Conservation (phyloP, 1,140 invertebrate species). For the Ptiloglossa arizonensis region DNA sequence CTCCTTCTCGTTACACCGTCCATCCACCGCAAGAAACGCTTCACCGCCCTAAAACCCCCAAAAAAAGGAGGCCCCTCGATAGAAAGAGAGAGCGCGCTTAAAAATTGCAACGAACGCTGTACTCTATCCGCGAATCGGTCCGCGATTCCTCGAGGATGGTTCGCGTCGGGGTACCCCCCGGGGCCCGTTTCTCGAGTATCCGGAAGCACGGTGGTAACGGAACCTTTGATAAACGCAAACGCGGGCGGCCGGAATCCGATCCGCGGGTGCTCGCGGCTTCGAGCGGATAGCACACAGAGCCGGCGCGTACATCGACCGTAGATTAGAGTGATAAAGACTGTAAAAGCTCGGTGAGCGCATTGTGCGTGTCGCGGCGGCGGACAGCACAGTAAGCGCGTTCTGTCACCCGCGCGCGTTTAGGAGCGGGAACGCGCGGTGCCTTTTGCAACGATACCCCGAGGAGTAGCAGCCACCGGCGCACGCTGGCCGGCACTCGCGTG, state of each 20-base stretch:
- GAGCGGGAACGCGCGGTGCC: constrained; percentile 62
- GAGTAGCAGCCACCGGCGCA: constrained; percentile 37
- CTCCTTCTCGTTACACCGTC: too few relatives aligned
- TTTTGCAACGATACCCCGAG: constrained; percentile 64
- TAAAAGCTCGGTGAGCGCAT: constrained; percentile 48
- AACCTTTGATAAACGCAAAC: constrained; percentile 70
- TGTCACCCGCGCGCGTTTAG: constrained; percentile 67
- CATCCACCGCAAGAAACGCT: too few relatives aligned
- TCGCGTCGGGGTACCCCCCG: too few relatives aligned
- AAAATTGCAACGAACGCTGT: too few relatives aligned
- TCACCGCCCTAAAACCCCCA: too few relatives aligned
- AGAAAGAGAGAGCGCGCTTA: too few relatives aligned
- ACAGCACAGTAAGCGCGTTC: constrained; percentile 71
- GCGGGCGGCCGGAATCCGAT: not conserved
- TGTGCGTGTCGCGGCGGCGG: constrained; percentile 60
- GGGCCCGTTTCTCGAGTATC: constrained; percentile 20
- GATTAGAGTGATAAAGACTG: constrained; percentile 70
- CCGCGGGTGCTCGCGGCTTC: not conserved
- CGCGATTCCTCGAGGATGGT: too few relatives aligned
- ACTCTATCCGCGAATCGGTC: too few relatives aligned
- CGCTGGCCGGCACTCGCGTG: constrained; percentile 49
- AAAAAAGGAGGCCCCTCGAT: too few relatives aligned
- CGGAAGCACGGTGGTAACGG: constrained; percentile 70
- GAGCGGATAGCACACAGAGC: too few relatives aligned
- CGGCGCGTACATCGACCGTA: constrained; percentile 44